Percentiles rank a stretch among this genome's conserved stretches.
Evolutionary conservation across 2,888 invertebrate species (phyloP).

Genomic region (Nephrocerus scutellatus): DNA sequence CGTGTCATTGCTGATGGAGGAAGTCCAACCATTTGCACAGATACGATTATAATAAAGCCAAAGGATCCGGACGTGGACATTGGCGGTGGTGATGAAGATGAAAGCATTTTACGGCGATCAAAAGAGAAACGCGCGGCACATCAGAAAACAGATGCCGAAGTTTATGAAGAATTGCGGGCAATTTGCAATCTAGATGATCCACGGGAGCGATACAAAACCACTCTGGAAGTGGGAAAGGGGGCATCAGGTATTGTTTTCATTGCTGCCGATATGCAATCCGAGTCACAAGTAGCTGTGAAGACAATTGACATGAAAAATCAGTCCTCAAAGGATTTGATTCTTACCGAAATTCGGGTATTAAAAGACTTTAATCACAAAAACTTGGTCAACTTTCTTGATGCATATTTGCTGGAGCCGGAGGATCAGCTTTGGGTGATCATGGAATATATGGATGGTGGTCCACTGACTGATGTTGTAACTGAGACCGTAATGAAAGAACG

Average conservation of each 20-base stretch:
- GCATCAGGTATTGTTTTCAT: constrained; percentile 90
- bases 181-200: constrained; percentile 83
- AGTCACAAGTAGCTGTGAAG: constrained; percentile 85
- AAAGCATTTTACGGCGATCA: constrained; percentile 44
- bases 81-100: constrained; percentile 42
- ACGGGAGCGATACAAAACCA: constrained; percentile 67
- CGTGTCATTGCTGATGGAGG: constrained; percentile 28
- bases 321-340: constrained; percentile 89
- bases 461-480: constrained; percentile 93
- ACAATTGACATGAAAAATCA: constrained; percentile 93
- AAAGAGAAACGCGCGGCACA: constrained; percentile 39
- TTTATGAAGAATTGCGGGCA: constrained; percentile 66
- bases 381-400: constrained; percentile 90
- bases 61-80: constrained; percentile 41
- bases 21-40: constrained; percentile 34
- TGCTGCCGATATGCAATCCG: constrained; percentile 68
- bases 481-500: constrained; percentile 96
- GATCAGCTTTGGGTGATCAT: constrained; percentile 95
- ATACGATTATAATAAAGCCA: constrained; percentile 44
- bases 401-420: constrained; percentile 80
- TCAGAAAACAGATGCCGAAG: constrained; percentile 47
- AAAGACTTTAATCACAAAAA: constrained; percentile 90
- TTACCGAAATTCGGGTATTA: constrained; percentile 89
- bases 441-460: constrained; percentile 92
- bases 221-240: constrained; percentile 82